phyloP scores from a whole-genome alignment of 2,888 invertebrate species.

The Homarus gammarus region DNA sequence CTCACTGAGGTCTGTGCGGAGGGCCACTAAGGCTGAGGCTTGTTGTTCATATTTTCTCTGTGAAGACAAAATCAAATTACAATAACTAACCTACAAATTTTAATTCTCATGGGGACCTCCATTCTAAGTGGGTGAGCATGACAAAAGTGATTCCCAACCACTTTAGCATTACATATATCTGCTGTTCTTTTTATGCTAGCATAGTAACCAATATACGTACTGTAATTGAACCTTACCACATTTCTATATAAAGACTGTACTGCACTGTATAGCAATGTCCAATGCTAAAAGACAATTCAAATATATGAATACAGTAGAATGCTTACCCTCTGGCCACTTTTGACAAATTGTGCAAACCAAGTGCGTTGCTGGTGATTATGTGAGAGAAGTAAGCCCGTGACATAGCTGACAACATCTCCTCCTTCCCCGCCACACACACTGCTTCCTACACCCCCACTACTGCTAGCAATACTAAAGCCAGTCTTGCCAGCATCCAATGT shows the following conservation, averaged over 20 bases:
- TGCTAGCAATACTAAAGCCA: slow-evolving; percentile 63
- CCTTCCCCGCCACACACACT: slow-evolving; percentile 49
- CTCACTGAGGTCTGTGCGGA: slow-evolving; percentile 88
- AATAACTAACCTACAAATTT: no score
- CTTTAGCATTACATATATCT: no score
- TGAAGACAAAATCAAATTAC: not conserved
- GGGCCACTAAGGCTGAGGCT: slow-evolving; percentile 84
- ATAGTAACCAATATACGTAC: no score
- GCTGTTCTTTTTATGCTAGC: no score
- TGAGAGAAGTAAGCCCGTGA: slow-evolving; percentile 92
- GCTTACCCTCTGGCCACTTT: slow-evolving; percentile 87
- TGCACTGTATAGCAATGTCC: no score
- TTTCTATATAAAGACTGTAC: no score
- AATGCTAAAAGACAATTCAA: no score
- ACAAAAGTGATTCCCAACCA: no score
- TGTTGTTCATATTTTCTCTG: slow-evolving; percentile 85
- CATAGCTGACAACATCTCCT: slow-evolving; percentile 87
- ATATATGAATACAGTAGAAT: not conserved
- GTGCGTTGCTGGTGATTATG: slow-evolving; percentile 92
- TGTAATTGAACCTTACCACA: no score
- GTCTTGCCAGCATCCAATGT: slow-evolving; percentile 83
- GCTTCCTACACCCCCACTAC: slow-evolving; percentile 64
- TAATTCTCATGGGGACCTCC: no score
- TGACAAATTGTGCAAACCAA: slow-evolving; percentile 95
- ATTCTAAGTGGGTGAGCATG: no score